Conservation (phyloP, 2,888 invertebrate genomes). For the Carcina quercana region DNA sequence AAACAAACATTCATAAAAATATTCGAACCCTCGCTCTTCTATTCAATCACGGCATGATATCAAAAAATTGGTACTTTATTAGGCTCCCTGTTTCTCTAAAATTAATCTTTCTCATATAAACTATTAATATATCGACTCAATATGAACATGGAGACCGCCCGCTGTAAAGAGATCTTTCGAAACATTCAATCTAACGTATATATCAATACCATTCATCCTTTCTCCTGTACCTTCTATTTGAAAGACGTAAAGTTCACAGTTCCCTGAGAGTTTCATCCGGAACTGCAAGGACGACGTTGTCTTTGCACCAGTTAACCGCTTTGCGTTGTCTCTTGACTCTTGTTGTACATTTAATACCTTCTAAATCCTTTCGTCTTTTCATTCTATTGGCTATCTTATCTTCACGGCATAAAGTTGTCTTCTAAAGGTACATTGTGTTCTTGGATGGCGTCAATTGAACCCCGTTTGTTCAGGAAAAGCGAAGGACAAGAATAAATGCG, state of each 20-base stretch:
- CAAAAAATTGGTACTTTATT: slow-evolving; percentile 38
- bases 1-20: too few species aligned
- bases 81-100: slow-evolving; percentile 28
- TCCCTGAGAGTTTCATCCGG: slow-evolving; percentile 9
- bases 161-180: slow-evolving; percentile 39
- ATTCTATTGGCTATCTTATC: slow-evolving; percentile 26
- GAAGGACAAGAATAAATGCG: slow-evolving; percentile 65
- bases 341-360: slow-evolving; percentile 47
- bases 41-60: slow-evolving; percentile 22
- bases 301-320: slow-evolving; percentile 30
- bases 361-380: slow-evolving; percentile 21
- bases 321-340: slow-evolving; percentile 43
- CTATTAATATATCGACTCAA: slow-evolving; percentile 49
- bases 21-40: too few species aligned
- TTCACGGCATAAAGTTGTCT: slow-evolving; percentile 15
- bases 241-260: slow-evolving; percentile 28
- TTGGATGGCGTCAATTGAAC: slow-evolving; percentile 60
- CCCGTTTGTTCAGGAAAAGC: slow-evolving; percentile 58
- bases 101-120: slow-evolving; percentile 38
- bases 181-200: slow-evolving; percentile 18
- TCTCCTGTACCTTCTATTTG: slow-evolving; percentile 18
- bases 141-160: slow-evolving; percentile 45
- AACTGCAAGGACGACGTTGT: neutral
- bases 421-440: slow-evolving; percentile 16
- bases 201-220: slow-evolving; percentile 13